phyloP scores from a whole-genome alignment of 1,140 invertebrate genomes.

The Proales similis region DNA sequence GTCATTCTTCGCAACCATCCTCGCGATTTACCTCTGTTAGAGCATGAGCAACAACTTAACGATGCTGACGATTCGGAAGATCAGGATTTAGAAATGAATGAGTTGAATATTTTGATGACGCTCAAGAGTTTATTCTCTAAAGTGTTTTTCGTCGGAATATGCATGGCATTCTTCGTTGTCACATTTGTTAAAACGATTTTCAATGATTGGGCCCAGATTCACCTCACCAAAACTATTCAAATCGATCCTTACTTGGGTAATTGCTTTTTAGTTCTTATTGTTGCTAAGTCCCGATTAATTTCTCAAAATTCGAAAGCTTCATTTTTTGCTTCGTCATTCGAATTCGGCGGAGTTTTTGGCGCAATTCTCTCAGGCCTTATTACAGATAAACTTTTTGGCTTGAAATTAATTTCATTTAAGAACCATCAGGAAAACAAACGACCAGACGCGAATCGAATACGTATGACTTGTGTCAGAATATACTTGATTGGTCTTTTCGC shows the following conservation, averaged over 20 bases:
- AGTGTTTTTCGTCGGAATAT: constrained; percentile 23
- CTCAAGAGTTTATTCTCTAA: constrained; percentile 8
- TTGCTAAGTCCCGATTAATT: not conserved
- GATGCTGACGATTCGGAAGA: not conserved
- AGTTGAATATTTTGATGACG: not conserved
- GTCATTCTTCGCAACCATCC: constrained; percentile 15
- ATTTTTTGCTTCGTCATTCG: constrained; percentile 29
- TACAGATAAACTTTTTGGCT: constrained; percentile 4
- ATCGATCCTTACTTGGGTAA: constrained; percentile 4
- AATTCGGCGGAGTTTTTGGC: constrained; percentile 16
- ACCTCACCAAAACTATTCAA: constrained; percentile 21
- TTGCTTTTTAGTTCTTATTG: not conserved
- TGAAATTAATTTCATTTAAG: not conserved
- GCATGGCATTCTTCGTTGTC: constrained; percentile 14
- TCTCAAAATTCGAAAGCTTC: constrained; percentile 20
- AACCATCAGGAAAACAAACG: not conserved
- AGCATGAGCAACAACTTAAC: not conserved
- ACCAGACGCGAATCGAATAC: not conserved
- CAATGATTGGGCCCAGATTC: constrained; percentile 25
- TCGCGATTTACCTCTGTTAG: not conserved
- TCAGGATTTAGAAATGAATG: not conserved
- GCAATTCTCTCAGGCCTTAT: constrained; percentile 5
- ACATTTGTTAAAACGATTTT: constrained; percentile 28
- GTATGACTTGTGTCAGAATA: constrained; percentile 1
- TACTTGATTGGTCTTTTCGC: constrained; percentile 1